Percentiles rank a stretch among this genome's conserved stretches.
Evolutionary conservation across 2,113 vertebrate species (phyloP).

Genomic region (Sylvietta virens): DNA sequence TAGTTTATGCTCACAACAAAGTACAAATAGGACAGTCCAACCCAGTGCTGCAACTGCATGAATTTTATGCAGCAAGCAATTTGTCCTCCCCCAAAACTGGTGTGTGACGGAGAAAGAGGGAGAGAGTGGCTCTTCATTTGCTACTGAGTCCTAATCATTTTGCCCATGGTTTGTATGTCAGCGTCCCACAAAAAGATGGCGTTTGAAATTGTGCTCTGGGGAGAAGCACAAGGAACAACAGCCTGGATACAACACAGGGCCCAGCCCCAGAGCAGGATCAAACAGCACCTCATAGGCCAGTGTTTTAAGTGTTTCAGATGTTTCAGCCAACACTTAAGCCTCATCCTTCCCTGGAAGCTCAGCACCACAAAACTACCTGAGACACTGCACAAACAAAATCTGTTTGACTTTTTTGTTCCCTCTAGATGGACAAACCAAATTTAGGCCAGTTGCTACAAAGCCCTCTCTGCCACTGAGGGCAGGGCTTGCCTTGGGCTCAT

Average conservation of each 20-base stretch:
- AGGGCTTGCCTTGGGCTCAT: background rate
- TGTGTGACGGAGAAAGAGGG: no score
- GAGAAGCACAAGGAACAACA: background rate
- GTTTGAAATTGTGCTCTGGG: background rate
- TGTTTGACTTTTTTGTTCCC: background rate
- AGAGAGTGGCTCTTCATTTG: background rate
- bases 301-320: background rate
- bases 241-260: background rate
- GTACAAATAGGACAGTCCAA: background rate
- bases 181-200: background rate
- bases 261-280: background rate
- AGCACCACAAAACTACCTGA: background rate
- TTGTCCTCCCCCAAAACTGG: background rate
- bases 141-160: background rate
- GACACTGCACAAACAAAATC: background rate
- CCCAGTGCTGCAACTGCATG: background rate
- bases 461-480: background rate
- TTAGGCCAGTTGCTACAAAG: background rate
- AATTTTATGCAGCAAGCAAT: background rate
- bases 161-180: background rate
- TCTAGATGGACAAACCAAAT: background rate
- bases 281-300: background rate
- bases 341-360: background rate
- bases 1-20: background rate
- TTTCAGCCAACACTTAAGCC: background rate